Conservation (phyloP, 2,888 invertebrate genomes). For the Xylocampa areola region DNA sequence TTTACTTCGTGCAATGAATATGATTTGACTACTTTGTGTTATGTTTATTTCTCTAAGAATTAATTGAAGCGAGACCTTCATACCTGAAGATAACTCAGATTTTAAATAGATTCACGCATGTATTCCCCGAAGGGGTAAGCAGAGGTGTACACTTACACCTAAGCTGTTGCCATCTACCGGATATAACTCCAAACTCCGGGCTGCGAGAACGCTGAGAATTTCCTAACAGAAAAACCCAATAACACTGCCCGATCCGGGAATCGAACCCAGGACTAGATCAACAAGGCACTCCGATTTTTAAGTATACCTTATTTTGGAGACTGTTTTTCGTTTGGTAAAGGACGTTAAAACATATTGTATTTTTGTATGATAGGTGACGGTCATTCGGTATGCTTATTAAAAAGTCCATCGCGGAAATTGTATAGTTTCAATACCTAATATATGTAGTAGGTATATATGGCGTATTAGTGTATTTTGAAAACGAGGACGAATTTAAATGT, state of each 20-base stretch:
- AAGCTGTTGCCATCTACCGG: too few species aligned
- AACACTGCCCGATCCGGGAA: too few species aligned
- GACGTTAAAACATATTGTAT: conserved; percentile 1
- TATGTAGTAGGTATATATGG: conserved; percentile 17
- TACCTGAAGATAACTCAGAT: conserved; percentile 6
- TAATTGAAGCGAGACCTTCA: conserved; percentile 25
- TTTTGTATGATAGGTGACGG: not conserved
- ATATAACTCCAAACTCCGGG: too few species aligned
- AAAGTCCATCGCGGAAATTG: conserved; percentile 14
- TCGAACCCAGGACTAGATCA: too few species aligned
- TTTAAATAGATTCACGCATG: not conserved
- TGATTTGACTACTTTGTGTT: conserved; percentile 34
- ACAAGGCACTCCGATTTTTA: too few species aligned
- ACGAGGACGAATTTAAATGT: conserved; percentile 51
- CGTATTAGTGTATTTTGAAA: conserved; percentile 25
- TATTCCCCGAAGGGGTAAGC: too few species aligned
- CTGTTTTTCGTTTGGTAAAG: not conserved
- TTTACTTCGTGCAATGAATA: conserved; percentile 43
- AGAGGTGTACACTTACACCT: too few species aligned
- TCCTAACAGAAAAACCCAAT: too few species aligned
- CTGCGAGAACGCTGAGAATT: too few species aligned
- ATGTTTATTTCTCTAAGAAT: conserved; percentile 23
- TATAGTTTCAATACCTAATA: conserved; percentile 20
- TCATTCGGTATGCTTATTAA: conserved; percentile 1
- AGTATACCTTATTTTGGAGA: conserved; percentile 1